Base-by-base conservation (phyloP, 2,888 invertebrate species). In the Lithophane ornitopus region DNA sequence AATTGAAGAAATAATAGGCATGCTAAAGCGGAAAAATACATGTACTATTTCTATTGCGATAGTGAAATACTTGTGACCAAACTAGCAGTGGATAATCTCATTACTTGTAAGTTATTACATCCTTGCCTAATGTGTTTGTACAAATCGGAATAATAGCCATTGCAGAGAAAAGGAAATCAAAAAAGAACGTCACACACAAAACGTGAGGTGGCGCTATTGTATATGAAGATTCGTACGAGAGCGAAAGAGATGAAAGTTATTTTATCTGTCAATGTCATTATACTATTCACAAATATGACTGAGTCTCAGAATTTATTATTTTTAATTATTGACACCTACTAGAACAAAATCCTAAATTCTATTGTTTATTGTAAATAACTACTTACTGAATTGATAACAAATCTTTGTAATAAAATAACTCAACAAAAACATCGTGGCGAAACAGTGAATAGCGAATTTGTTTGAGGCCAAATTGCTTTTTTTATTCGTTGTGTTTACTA, bases 1-100 rank as follows among this genome's bases (percentile, higher is more conserved):
- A 92, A 90, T 89, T 92, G 91, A 92, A 90, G 88, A 76, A 89
- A 74, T 82, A 84, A 80, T 89, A 91, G 90, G 90, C 85, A 91
- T 88, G 90, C 63, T 85, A 87, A 86, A 87, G 86, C 87, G 75
- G 77, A 85, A 78, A 89, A 87, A 84, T 90, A 87, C 79, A 85
- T 84, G 80, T 81, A 80, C 78, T 81, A 22, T 84, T 86, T 73
- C 80, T 86, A 85, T 77, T 85, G 82, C 69, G 81, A 80, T 76
- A 80, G 87, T 88, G 84, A 87, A 84, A 84, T 88, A 88, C 86
- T 85, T 88, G 86, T 87, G 85, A 87, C 83, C 86, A 81, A 84
- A 81, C 80, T 74, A 83, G 74, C 83, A 78, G 82, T 84, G 85
- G 73, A 85, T 85, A 79, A 85, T 87, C 85, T 83, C 80, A 86